These are phyloP conservation scores for Anolis sagrei DNA, from an alignment of 2,113 vertebrate species.

Conservation along the genomic window DNA sequence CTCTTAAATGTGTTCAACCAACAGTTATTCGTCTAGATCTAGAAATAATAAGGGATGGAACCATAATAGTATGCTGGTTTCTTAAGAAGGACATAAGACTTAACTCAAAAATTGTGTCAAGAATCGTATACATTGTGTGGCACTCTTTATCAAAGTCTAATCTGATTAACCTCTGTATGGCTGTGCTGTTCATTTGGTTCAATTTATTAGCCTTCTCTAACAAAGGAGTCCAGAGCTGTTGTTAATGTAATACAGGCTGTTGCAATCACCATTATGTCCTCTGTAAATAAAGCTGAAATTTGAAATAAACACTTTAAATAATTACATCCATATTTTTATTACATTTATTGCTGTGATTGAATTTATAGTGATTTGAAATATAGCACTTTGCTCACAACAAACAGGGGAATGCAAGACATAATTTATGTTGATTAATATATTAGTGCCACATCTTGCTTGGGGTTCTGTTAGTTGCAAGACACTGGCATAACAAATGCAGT, in stretches of 20 bases:
- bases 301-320: constrained; percentile 26
- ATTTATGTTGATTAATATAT: constrained; percentile 19
- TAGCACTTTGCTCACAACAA: constrained; percentile 1
- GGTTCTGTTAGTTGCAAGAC: constrained; percentile 28
- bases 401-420: constrained; percentile 47
- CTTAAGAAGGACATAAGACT: not conserved
- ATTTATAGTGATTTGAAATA: constrained; percentile 48
- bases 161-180: constrained; percentile 57
- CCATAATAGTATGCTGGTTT: not conserved
- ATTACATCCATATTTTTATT: constrained; percentile 51
- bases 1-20: too few relatives aligned
- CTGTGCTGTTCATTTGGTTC: constrained; percentile 56
- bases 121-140: not conserved
- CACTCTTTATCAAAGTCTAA: constrained; percentile 49
- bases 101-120: not conserved
- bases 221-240: constrained; percentile 31
- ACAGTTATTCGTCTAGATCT: not conserved
- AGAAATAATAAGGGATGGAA: not conserved
- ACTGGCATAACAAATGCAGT: constrained; percentile 13
- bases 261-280: constrained; percentile 55
- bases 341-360: constrained; percentile 54
- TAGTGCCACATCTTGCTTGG: not conserved
- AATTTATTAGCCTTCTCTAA: constrained; percentile 55
- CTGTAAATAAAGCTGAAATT: constrained; percentile 52
- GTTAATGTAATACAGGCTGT: constrained; percentile 53